Base-by-base conservation (phyloP, 2,888 invertebrate genomes). In the Nemotelus pantherinus region DNA sequence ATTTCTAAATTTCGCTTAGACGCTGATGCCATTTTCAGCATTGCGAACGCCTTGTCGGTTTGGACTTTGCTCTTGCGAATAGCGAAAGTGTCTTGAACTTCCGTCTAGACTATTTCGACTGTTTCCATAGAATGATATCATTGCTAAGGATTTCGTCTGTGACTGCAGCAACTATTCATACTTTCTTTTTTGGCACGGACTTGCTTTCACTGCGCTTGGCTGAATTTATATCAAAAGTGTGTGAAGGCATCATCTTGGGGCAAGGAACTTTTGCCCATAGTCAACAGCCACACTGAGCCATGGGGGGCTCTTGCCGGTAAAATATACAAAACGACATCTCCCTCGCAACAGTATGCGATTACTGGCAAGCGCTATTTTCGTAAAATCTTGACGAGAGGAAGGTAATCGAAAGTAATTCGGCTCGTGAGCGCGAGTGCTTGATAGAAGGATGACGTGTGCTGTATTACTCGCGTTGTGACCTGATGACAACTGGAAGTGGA, bases 71-170 rank as follows among this genome's bases (percentile, higher is more conserved):
- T 55, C 70, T 63, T 63, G 60, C 60, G 63, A 74, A 74, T 74
- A 74, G 74, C 63, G 41, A 25, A 74, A 74, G 74, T 60, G 74
- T 60, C 74, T 74, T 74, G 74, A 74, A 74, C 74, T 74, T 74
- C 74, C 74, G 74, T 74, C 74, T 74, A 74, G 74, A 74, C 74
- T 63, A 74, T 74, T 74, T 74, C 63, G 74, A 74, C 74, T 74
- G 63, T 39, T 63, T 10, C 55, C 55, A 53, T 53, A 47, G 25
- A 47, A 45, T 71, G 71, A 71, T 71, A 57, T 71, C 71, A 71
- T 71, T 41, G 71, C 71, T 43, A n/a, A 55, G 71, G 57, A 71
- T 44, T 71, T 71, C 44, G 65, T 65, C 65, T 65, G 65, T 47
- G 3, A 65, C 9, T 41, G 39, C 41, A 3, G 65, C 65, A 47